Evolutionary conservation across 2,888 invertebrate genomes (phyloP).

Genomic region (Diabrotica balteata): DNA sequence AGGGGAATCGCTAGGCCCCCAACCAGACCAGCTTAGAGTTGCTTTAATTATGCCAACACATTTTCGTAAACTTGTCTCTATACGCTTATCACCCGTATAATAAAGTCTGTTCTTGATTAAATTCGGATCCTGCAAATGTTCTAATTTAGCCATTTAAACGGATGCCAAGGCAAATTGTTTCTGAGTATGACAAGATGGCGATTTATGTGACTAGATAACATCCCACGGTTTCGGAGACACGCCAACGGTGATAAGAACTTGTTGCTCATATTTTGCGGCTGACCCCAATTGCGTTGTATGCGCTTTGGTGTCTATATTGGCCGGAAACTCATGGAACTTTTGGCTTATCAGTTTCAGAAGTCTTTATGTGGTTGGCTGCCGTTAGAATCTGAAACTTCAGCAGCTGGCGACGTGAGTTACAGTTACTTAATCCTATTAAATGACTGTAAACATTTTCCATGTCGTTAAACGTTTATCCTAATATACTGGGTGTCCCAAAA

Average conservation of each 20-base stretch:
- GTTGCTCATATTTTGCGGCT: constrained; percentile 39
- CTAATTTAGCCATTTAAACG: constrained; percentile 19
- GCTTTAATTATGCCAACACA: constrained; percentile 29
- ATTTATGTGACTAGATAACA: constrained; percentile 45
- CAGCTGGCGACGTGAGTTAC: background rate
- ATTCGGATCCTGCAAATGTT: constrained; percentile 29
- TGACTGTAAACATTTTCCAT: too few relatives aligned
- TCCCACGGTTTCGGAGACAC: constrained; percentile 39
- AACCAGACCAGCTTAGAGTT: constrained; percentile 12
- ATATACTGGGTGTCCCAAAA: too few relatives aligned
- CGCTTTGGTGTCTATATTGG: constrained; percentile 22
- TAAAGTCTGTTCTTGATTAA: constrained; percentile 33
- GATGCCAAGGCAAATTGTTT: constrained; percentile 42
- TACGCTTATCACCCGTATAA: constrained; percentile 29
- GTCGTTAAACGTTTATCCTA: too few relatives aligned
- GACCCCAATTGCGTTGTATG: constrained; percentile 23
- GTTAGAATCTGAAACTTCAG: constrained; percentile 1
- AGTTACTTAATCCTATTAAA: background rate
- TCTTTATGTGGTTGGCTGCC: constrained; percentile 13
- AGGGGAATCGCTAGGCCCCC: constrained; percentile 5
- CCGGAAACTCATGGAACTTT: constrained; percentile 22
- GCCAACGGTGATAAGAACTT: constrained; percentile 41
- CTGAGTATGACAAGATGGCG: constrained; percentile 40
- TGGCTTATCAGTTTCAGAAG: constrained; percentile 25
- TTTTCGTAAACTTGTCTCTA: constrained; percentile 29